Evolutionary conservation across 2,888 invertebrate genomes (phyloP).

Genomic region (Stenotaenia linearis): DNA sequence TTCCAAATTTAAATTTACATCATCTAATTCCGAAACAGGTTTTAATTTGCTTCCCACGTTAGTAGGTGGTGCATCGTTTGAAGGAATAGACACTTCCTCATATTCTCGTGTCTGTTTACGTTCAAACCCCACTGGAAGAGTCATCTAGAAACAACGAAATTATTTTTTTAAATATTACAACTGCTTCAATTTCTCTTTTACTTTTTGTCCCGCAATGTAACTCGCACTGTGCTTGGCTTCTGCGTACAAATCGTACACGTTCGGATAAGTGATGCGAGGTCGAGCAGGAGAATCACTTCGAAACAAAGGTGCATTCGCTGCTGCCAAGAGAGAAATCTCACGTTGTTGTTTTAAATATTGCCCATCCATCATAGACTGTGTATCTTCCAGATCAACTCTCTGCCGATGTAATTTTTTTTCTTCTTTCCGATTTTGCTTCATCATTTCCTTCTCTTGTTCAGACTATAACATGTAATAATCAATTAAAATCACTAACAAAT

Average conservation of each 20-base stretch:
- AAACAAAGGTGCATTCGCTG: constrained; percentile 39
- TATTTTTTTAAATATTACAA: constrained; percentile 7
- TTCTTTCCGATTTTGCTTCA: constrained; percentile 70
- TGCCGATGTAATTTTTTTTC: constrained; percentile 59
- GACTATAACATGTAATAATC: constrained; percentile 56
- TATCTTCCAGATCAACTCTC: constrained; percentile 39
- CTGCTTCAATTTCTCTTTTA: constrained; percentile 37
- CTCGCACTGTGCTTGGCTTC: constrained; percentile 63
- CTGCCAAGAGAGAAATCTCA: constrained; percentile 46
- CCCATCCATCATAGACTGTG: constrained; percentile 42
- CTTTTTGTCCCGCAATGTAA: constrained; percentile 69
- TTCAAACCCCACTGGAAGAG: constrained; percentile 71
- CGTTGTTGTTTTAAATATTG: constrained; percentile 43
- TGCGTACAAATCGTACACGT: constrained; percentile 76
- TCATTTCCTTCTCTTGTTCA: constrained; percentile 69
- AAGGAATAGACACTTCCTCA: constrained; percentile 81
- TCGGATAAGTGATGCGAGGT: constrained; percentile 63
- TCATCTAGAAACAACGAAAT: no score
- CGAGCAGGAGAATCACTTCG: constrained; percentile 43
- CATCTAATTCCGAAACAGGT: constrained; percentile 59
- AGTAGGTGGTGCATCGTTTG: constrained; percentile 57
- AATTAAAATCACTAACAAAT: not conserved
- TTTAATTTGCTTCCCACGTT: constrained; percentile 61
- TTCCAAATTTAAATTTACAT: constrained; percentile 50
- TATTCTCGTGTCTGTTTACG: constrained; percentile 66